Conservation (phyloP, 2,797 vertebrate species). For the Lates japonicus region DNA sequence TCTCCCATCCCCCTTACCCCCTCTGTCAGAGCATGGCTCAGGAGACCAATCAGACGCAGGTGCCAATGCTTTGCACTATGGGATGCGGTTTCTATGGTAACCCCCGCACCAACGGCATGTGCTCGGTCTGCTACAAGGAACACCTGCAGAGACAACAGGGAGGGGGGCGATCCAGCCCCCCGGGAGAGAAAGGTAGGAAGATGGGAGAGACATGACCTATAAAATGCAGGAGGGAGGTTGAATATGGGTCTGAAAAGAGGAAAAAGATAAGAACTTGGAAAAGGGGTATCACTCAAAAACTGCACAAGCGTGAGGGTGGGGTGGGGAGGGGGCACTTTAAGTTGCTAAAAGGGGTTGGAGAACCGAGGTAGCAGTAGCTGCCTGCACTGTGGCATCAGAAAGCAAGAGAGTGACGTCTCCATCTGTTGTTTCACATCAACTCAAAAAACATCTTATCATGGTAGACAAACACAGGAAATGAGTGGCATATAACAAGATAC, state of each 20-base stretch:
- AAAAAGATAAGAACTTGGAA: constrained; percentile 23
- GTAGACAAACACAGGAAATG: neutral
- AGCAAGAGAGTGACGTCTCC: constrained; percentile 57
- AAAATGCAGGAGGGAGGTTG: constrained; percentile 15
- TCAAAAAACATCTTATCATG: constrained; percentile 39
- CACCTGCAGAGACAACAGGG: constrained; percentile 93
- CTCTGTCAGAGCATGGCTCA: constrained; percentile 90
- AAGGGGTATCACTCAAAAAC: constrained; percentile 19
- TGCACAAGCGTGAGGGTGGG: neutral
- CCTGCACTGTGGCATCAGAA: constrained; percentile 59
- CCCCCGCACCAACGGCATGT: constrained; percentile 94
- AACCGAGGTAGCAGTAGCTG: constrained; percentile 56
- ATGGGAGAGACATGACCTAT: constrained; percentile 48
- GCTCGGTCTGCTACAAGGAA: constrained; percentile 95
- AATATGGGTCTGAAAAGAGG: constrained; percentile 23
- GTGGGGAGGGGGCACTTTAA: neutral
- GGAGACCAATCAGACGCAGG: constrained; percentile 94
- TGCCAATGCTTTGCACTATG: constrained; percentile 93
- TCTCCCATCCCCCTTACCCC: constrained; percentile 84
- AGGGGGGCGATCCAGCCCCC: constrained; percentile 90
- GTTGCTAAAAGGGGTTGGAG: constrained; percentile 68
- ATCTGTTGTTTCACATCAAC: constrained; percentile 49
- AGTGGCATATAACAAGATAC: constrained; percentile 9
- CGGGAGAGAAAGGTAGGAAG: constrained; percentile 88
- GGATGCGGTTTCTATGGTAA: constrained; percentile 95